Conservation (phyloP, 1,140 invertebrate genomes). For the Hycleus cichorii region DNA sequence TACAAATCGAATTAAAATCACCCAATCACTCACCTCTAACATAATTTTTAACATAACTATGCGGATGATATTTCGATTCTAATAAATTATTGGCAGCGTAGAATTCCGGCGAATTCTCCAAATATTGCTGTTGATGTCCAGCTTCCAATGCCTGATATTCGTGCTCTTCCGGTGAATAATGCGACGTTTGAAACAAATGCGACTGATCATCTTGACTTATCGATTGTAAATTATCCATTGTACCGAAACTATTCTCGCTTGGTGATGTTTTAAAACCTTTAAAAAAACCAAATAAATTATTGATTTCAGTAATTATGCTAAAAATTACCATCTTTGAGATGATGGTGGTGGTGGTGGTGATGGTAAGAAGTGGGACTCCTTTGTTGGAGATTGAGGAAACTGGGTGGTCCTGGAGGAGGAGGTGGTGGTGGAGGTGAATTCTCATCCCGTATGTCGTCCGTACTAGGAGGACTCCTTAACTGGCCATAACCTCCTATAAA, state of each 20-base stretch:
- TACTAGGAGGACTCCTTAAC: constrained; percentile 47
- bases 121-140: constrained; percentile 48
- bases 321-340: constrained; percentile 38
- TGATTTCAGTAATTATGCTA: neutral
- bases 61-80: constrained; percentile 62
- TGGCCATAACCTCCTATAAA: constrained; percentile 48
- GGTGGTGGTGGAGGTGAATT: constrained; percentile 44
- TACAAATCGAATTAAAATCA: neutral
- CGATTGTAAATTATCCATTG: constrained; percentile 27
- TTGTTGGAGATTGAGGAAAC: constrained; percentile 29
- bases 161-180: constrained; percentile 53
- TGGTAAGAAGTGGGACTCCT: constrained; percentile 31
- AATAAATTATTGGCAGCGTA: constrained; percentile 55
- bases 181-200: constrained; percentile 40
- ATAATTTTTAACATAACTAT: constrained; percentile 59
- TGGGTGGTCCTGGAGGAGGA: constrained; percentile 35
- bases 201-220: constrained; percentile 28
- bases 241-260: constrained; percentile 23
- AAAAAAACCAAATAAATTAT: constrained; percentile 7
- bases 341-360: constrained; percentile 15
- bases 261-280: constrained; percentile 32
- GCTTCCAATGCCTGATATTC: constrained; percentile 65
- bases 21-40: constrained; percentile 49
- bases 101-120: constrained; percentile 68
- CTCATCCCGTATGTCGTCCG: constrained; percentile 46